Base-by-base conservation (phyloP, 2,797 vertebrate species). In the Onychomys torridus region DNA sequence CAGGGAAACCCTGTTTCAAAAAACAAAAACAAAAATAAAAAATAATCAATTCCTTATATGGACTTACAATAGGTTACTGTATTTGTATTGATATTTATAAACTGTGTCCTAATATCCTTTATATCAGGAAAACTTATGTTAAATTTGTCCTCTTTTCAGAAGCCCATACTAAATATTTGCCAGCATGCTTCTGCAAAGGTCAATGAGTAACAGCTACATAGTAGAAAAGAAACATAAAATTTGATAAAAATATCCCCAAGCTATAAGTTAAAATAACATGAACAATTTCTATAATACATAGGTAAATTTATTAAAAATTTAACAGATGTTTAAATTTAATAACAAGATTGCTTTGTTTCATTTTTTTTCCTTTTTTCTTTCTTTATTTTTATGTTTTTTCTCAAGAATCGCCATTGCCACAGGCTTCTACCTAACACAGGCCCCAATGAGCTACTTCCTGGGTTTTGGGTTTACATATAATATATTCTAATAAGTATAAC, bases 21-120 rank as follows among this genome's bases (percentile, higher is more conserved):
- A n/a, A n/a, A n/a, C n/a, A n/a, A n/a, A n/a, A n/a, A n/a, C n/a
- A n/a, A n/a, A n/a, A n/a, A n/a, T n/a, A n/a, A n/a, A n/a, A n/a
- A n/a, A n/a, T n/a, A n/a, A n/a, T n/a, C n/a, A n/a, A n/a, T n/a
- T n/a, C n/a, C n/a, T 55, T 96, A 19, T 87, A 57, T 86, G 63
- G 32, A 96, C 95, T 91, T 90, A 89, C 19, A 76, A 86, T 78
- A 87, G 7, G 4, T 3, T 61, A 78, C 59, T 92, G n/a, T 12
- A 85, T 92, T 90, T 96, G 87, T 92, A 75, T 76, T 90, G 83
- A 75, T 93, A 37, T 87, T 97, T 86, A 21, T 97, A 89, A 96
- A 93, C 65, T 94, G 19, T 85, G n/a, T 37, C 9, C 32, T 90
- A 77, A 57, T n/a, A 92, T 57, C 9, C 29, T 89, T 77, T 92